These are phyloP conservation scores for Cygnus buccinator DNA, from an alignment of 2,113 vertebrate genomes.

Conservation along the genomic window DNA sequence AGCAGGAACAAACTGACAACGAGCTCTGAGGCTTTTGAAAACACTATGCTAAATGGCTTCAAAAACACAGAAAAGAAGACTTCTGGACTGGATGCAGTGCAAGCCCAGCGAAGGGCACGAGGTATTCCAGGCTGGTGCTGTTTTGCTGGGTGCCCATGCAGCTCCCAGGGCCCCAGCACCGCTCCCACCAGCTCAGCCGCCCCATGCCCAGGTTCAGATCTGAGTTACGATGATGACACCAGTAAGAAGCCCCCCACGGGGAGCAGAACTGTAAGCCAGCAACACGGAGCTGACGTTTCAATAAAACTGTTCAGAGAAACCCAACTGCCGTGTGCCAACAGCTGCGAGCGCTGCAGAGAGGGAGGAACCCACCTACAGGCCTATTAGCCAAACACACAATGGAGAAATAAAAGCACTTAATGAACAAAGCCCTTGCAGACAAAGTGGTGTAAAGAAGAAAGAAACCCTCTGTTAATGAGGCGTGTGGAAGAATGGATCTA, in stretches of 20 bases:
- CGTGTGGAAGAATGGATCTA: neutral
- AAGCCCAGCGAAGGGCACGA: neutral
- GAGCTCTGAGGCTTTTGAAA: neutral
- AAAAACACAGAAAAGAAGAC: neutral
- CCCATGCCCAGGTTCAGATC: neutral
- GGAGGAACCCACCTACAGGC: neutral
- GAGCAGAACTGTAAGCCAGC: neutral
- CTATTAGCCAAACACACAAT: neutral
- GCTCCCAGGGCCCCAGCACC: neutral
- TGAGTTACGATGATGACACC: neutral
- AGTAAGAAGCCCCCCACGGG: fast-evolving
- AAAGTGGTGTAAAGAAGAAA: neutral
- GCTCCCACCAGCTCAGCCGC: neutral
- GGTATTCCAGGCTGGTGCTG: neutral
- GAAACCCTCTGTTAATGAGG: neutral
- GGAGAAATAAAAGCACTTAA: neutral
- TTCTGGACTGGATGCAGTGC: neutral
- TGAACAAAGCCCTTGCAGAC: neutral
- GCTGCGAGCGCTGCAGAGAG: neutral
- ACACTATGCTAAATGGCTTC: neutral
- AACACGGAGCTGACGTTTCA: neutral
- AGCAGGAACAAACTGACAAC: neutral
- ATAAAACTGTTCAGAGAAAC: neutral
- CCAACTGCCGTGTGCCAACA: neutral
- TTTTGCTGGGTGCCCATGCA: too few relatives aligned